Conservation (phyloP, 2,113 vertebrate species). For the Beaufortia kweichowensis region DNA sequence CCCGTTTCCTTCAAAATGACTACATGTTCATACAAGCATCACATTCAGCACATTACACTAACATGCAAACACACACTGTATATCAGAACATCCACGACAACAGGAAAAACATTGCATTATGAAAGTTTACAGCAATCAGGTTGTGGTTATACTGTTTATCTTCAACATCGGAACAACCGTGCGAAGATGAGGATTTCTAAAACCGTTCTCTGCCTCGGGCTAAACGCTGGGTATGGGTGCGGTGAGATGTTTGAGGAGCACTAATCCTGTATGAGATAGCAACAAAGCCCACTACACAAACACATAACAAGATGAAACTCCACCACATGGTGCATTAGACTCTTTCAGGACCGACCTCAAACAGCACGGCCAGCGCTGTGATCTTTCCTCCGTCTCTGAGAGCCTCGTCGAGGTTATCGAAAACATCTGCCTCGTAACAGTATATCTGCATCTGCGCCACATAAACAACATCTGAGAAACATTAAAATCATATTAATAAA, state of each 20-base stretch:
- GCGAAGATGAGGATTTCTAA: constrained; percentile 6
- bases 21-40: constrained; percentile 39
- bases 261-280: not conserved
- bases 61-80: not conserved
- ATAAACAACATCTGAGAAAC: not conserved
- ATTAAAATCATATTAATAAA: constrained; percentile 23
- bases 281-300: constrained; percentile 12
- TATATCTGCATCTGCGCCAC: constrained; percentile 94
- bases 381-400: constrained; percentile 84
- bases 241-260: not conserved
- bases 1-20: not conserved
- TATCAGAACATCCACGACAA: not conserved
- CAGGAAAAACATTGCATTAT: not conserved
- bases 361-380: constrained; percentile 88
- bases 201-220: constrained; percentile 7
- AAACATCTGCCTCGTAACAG: constrained; percentile 82
- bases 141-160: not conserved
- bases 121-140: not conserved
- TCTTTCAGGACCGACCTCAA: constrained; percentile 93
- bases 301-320: not conserved
- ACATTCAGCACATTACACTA: not conserved
- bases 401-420: constrained; percentile 79
- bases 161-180: not conserved
- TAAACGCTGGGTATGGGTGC: constrained; percentile 1
- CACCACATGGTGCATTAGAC: too few species aligned